Evolutionary conservation across 53 echinoderm and acorn worm genomes (phyloP), one percentile per base, ranked within the genome.

Genomic region (Astropecten irregularis): DNA sequence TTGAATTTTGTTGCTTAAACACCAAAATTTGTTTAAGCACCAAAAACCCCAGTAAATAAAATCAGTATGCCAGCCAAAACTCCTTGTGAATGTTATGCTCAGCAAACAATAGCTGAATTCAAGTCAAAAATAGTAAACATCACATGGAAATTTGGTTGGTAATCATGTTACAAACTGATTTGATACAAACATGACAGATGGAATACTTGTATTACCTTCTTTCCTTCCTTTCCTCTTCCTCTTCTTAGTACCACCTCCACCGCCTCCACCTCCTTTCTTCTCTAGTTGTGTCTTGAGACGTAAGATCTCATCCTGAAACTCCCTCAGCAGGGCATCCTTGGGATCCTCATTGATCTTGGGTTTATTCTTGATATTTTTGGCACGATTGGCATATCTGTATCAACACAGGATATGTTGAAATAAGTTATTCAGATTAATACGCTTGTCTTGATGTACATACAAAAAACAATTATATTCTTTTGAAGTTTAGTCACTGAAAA

Each of bases 301-400:
- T 0, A 72, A 11, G 21, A 95, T 95, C 65, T 95, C 96, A 57
- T 95, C 96, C 71, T 95, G 96, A 48, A 95, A 95, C 37, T 95
- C 96, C 64, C 96, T 82, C 66, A 95, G 59, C 25, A 95, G 70
- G 49, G 96, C 96, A 52, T 95, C 96, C 83, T 95, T 95, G 0
- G 96, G 96, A 57, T 95, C 96, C 69, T 95, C 96, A 52, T 95
- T 95, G 51, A 95, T 95, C 89, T 91, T 93, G 22, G 96, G 96
- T 87, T 95, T 95, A 76, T 95, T 95, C 89, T 95, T 95, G 84
- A 95, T 95, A 46, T 95, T 95, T 86, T 95, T 95, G 53, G 96
- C 96, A 67, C 96, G 82, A 62, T 95, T 95, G 49, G 96, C 96
- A 50, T 95, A 95, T 84, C 93, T 93, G 26, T 31, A 22, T 16